phyloP scores from a whole-genome alignment of 2,797 vertebrate species.

The Sparus aurata region DNA sequence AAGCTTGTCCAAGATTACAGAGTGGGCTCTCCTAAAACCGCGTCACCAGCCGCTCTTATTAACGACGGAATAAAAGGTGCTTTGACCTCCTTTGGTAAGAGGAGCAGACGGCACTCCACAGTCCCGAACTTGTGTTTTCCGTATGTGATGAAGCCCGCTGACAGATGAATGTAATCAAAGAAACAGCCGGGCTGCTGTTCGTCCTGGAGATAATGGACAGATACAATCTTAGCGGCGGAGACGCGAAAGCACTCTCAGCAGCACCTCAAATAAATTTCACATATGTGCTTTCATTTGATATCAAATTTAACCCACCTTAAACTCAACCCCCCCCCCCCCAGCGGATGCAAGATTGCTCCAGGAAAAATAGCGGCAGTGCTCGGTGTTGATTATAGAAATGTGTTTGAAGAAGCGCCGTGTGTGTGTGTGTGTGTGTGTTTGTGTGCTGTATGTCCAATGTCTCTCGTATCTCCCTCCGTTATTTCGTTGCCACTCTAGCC shows the following conservation, averaged over 20 bases:
- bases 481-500: conserved; percentile 61
- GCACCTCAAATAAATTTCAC: conserved; percentile 41
- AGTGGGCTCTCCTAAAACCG: neutral
- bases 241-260: conserved; percentile 18
- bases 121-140: conserved; percentile 45
- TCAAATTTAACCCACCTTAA: conserved; percentile 38
- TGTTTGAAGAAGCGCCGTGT: conserved; percentile 7
- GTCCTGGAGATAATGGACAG: conserved; percentile 12
- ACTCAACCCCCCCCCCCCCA: conserved; percentile 11
- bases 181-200: conserved; percentile 27
- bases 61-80: conserved; percentile 14
- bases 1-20: conserved; percentile 24
- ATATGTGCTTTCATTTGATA: conserved; percentile 50
- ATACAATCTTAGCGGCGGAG: conserved; percentile 35
- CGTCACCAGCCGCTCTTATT: conserved; percentile 19
- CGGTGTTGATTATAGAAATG: conserved; percentile 28
- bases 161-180: conserved; percentile 61
- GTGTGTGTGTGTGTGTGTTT: conserved; percentile 9
- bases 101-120: conserved; percentile 42
- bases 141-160: conserved; percentile 40
- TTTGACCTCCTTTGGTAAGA: conserved; percentile 12
- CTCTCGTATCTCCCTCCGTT: conserved; percentile 56
- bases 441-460: conserved; percentile 24
- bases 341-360: conserved; percentile 30
- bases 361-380: conserved; percentile 15